Conservation (phyloP, 2,113 vertebrate genomes). For the Turnix velox region DNA sequence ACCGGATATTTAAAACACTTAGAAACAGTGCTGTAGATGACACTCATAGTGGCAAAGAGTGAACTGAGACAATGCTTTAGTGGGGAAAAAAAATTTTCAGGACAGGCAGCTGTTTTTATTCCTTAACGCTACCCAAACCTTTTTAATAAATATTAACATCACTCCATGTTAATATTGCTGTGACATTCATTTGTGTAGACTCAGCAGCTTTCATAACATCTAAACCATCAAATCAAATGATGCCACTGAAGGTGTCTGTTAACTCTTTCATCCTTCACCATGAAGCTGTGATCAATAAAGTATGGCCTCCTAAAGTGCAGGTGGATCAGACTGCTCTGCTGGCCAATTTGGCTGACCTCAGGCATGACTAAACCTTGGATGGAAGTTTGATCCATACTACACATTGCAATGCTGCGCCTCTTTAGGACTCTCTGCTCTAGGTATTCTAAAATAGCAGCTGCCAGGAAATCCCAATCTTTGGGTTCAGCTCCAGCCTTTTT, state of each 20-base stretch:
- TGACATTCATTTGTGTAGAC: background rate
- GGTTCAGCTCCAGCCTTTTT: background rate
- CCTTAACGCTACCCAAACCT: background rate
- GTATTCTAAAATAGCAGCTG: background rate
- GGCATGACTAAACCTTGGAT: background rate
- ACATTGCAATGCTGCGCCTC: background rate
- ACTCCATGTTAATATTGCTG: background rate
- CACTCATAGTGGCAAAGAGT: background rate
- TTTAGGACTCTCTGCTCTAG: background rate
- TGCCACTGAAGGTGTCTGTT: background rate
- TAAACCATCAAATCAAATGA: background rate
- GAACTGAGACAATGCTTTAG: background rate
- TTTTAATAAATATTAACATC: constrained; percentile 5
- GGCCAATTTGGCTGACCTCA: background rate
- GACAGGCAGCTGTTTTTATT: background rate
- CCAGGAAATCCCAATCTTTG: background rate
- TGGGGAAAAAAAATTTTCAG: background rate
- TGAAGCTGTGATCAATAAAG: background rate
- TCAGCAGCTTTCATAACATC: background rate
- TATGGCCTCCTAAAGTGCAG: background rate
- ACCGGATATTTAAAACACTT: constrained; percentile 31
- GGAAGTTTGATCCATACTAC: background rate
- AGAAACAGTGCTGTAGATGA: background rate
- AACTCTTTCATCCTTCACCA: background rate
- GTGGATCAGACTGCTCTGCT: background rate